phyloP scores from a whole-genome alignment of 1,140 invertebrate species.

The Psix sp. region DNA sequence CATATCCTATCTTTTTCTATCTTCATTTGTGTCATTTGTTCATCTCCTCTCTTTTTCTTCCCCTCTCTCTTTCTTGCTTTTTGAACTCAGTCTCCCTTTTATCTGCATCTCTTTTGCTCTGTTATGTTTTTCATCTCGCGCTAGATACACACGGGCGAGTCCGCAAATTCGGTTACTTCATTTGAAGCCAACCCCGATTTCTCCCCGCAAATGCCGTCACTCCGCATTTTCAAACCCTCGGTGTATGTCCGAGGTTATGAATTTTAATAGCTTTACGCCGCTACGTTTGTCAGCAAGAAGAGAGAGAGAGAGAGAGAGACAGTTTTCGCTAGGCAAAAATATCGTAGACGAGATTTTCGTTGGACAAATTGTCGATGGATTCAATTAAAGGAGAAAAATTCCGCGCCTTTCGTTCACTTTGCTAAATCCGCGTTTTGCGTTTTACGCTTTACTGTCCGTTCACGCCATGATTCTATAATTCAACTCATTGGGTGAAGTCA shows the following conservation, averaged over 20 bases:
- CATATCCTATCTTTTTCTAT: slow-evolving; percentile 1
- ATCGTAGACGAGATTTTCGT: slow-evolving; percentile 72
- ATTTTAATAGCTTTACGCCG: slow-evolving; percentile 77
- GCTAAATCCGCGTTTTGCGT: slow-evolving; percentile 20
- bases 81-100: background rate
- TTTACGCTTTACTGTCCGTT: slow-evolving; percentile 22
- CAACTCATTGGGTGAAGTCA: slow-evolving; percentile 22
- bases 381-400: slow-evolving; percentile 69
- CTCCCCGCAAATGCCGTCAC: slow-evolving; percentile 48
- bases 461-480: slow-evolving; percentile 40
- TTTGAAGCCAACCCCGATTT: slow-evolving; percentile 64
- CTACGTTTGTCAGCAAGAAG: slow-evolving; percentile 59
- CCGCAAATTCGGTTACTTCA: slow-evolving; percentile 75
- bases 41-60: slow-evolving; percentile 1
- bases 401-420: slow-evolving; percentile 41
- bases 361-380: slow-evolving; percentile 77
- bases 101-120: slow-evolving; percentile 30
- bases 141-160: slow-evolving; percentile 66
- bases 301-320: slow-evolving; percentile 21
- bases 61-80: slow-evolving; percentile 4
- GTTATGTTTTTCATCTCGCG: slow-evolving; percentile 68
- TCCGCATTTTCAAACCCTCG: slow-evolving; percentile 73
- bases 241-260: slow-evolving; percentile 77
- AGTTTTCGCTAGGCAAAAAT: slow-evolving; percentile 66
- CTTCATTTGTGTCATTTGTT: slow-evolving; percentile 6